Conservation (phyloP, 2,797 vertebrate species). For the Chloroceryle inda region DNA sequence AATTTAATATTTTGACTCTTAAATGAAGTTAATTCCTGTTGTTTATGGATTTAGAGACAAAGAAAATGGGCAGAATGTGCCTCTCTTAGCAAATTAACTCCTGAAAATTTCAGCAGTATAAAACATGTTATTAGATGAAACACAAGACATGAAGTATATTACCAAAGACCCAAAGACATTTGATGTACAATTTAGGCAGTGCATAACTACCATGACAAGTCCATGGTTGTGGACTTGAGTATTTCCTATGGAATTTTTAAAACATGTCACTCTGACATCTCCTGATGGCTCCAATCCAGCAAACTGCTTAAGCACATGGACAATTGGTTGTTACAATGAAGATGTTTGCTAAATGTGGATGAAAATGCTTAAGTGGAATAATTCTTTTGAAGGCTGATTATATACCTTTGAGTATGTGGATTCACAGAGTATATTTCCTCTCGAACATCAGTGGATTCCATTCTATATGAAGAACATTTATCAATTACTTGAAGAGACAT, state of each 20-base stretch:
- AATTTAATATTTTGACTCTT: neutral
- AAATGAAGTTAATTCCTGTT: neutral
- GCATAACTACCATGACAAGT: neutral
- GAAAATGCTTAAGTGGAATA: neutral
- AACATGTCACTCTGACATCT: neutral
- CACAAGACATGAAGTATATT: neutral
- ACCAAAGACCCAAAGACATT: neutral
- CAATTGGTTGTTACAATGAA: neutral
- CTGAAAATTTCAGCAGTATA: neutral
- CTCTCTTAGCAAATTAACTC: neutral
- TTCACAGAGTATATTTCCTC: neutral
- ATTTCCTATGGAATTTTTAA: neutral
- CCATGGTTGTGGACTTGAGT: neutral
- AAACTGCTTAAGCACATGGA: neutral
- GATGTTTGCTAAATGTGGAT: neutral
- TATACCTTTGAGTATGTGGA: neutral
- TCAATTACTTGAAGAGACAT: neutral
- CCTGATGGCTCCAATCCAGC: neutral
- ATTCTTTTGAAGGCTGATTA: neutral
- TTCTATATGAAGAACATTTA: neutral
- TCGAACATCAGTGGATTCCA: neutral
- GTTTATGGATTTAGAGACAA: neutral
- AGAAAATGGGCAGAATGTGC: neutral
- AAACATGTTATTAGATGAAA: neutral
- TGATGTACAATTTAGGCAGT: neutral